These are phyloP conservation scores for Falco peregrinus DNA, from an alignment of 2,797 vertebrate species.

Conservation along the genomic window DNA sequence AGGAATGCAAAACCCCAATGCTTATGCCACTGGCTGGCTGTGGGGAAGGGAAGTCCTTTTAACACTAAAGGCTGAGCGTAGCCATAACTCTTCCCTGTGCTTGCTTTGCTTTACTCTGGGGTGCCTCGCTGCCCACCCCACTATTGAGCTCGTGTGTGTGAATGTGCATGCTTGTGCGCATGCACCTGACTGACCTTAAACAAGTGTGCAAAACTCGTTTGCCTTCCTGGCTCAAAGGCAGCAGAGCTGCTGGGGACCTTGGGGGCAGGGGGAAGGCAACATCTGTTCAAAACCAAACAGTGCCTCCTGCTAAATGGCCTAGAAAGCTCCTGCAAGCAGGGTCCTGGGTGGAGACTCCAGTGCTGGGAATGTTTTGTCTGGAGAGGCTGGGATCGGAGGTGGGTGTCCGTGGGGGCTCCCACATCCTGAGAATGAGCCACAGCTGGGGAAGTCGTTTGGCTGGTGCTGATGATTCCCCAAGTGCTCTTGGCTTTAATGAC, in stretches of 20 bases:
- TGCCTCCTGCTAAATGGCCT: constrained; percentile 83
- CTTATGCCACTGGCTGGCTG: neutral
- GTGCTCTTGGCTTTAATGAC: constrained; percentile 89
- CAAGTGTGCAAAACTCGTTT: constrained; percentile 69
- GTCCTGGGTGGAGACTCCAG: constrained; percentile 75
- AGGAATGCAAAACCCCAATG: neutral
- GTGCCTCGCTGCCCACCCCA: neutral
- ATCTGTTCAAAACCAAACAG: constrained; percentile 84
- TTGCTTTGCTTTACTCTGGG: neutral
- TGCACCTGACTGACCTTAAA: constrained; percentile 61
- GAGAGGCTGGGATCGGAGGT: constrained; percentile 70
- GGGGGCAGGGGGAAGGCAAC: constrained; percentile 77
- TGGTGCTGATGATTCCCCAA: constrained; percentile 82
- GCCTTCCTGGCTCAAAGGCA: constrained; percentile 49
- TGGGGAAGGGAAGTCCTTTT: neutral
- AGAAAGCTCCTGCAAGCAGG: constrained; percentile 77
- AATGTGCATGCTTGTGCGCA: neutral
- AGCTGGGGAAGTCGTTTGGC: constrained; percentile 93
- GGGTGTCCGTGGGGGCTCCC: constrained; percentile 75
- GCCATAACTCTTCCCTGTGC: neutral
- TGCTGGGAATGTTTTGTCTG: constrained; percentile 84
- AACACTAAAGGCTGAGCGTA: neutral
- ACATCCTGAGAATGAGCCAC: constrained; percentile 90
- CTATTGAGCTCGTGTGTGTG: neutral
- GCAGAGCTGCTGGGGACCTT: constrained; percentile 55